Evolutionary conservation across 2,113 vertebrate genomes (phyloP), one percentile per base, ranked within the genome.

Genomic region (Thalassarche chlororhynchos): DNA sequence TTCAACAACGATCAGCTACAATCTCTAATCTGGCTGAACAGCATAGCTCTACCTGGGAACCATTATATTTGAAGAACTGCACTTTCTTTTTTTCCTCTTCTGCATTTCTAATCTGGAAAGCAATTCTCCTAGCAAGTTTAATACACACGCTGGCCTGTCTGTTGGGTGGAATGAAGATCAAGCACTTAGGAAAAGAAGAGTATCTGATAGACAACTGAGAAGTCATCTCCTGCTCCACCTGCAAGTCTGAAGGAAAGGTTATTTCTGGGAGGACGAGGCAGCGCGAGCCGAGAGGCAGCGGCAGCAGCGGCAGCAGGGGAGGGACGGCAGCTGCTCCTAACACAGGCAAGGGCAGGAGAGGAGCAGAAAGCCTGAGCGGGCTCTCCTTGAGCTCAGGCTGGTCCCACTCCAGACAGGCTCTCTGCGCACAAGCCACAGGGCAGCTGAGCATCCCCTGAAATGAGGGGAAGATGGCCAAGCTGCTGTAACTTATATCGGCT

Each of bases 241-340:
- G 18, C 32, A 32, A 6, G 17, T 24, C 71, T 44, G 24, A 47
- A 47, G 46, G 46, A 8, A 80, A 77, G 38, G 32, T 31, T 19
- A 16, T 47, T 86, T 52, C 17, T 38, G 52, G 40, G 36, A 44
- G 49, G 25, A 66, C 1, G 12, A 6, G 6, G 17, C 26, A 85
- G 36, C 0, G 0, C 2, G 21, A 88, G 66, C 61, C 0, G 0
- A 75, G 76, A 51, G 49, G 32, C 55, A 26, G 17, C 2, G 0
- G 55, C 60, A 69, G 58, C 2, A 20, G 34, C 2, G 0, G 55
- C 58, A 69, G 58, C 2, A 15, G 34, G 7, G 25, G 9, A 71
- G 31, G 26, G 24, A 44, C 5, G 2, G 71, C 34, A n/a, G 74
- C 28, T 55, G 42, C 57, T 57, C 47, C 17, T 12, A 38, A 38